Evolutionary conservation across 1,140 invertebrate species (phyloP), one percentile per base, ranked within the genome.

Genomic region (Euura saliciscinereae): DNA sequence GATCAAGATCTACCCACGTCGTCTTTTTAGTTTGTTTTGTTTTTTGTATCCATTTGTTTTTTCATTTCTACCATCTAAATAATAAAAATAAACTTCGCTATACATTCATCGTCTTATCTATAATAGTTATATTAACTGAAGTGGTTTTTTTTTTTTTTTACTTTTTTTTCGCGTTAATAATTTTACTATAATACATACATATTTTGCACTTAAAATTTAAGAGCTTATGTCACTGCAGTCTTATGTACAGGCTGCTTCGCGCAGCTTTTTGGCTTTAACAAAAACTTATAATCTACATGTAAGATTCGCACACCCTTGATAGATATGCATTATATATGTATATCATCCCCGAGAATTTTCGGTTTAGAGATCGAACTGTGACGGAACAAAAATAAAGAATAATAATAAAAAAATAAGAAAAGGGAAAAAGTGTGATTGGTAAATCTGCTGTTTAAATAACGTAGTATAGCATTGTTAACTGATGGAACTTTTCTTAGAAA

Each of bases 401-500:
- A 71, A 73, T 10, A 66, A 66, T 51, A 7, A 13, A 65, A 42
- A 45, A 73, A 70, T 51, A 68, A 66, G 71, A 46, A 42, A 65
- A 73, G 69, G 69, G 70, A 71, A 28, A 28, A 28, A 28, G 28
- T 28, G 28, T 28, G 28, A 28, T 28, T 28, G 28, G 28, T 28
- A 28, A 28, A 28, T 28, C 0, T 28, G 28, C 28, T 28, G 28
- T 28, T 28, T 28, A 28, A 0, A 28, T 28, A 28, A 28, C 28
- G 28, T 28, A 28, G 28, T 28, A 28, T 28, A 28, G 28, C 28
- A 28, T 28, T 28, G 28, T 28, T 28, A 28, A 28, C 28, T 28
- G 28, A 28, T 28, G 28, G 8, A 59, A 4, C 69, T 72, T 69
- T 69, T 80, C 86, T 70, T 78, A 93, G 91, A 93, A 92, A 90